phyloP scores from a whole-genome alignment of 2,113 vertebrate species.

The Oreochromis tanganicae region DNA sequence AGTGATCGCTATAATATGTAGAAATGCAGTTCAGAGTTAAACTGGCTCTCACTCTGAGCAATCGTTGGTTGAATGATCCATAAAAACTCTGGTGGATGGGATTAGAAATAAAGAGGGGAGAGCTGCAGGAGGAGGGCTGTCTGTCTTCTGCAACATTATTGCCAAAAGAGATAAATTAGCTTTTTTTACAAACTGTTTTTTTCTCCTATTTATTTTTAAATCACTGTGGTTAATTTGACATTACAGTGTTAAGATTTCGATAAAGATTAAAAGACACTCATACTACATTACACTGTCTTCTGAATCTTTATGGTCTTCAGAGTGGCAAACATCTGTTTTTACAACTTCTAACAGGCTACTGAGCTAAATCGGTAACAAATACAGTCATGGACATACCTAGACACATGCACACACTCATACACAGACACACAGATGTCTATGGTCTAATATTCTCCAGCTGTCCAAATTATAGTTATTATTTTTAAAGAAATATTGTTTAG shows the following conservation, averaged over 20 bases:
- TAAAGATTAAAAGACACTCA: neutral
- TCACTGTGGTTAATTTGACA: neutral
- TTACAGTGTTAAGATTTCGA: neutral
- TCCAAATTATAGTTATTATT: constrained; percentile 20
- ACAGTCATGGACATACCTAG: neutral
- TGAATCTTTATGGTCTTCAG: neutral
- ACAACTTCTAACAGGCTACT: neutral
- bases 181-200: neutral
- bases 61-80: neutral
- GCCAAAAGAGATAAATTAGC: neutral
- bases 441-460: constrained; percentile 26
- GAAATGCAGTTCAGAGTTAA: neutral
- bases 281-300: neutral
- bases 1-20: neutral
- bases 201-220: neutral
- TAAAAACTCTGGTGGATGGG: neutral
- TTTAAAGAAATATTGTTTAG: constrained; percentile 23
- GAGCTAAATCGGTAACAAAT: constrained; percentile 18
- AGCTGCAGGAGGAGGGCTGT: neutral
- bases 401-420: neutral
- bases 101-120: neutral
- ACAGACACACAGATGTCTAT: neutral
- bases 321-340: neutral
- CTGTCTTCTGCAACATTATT: neutral
- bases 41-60: neutral